phyloP scores from a whole-genome alignment of 2,113 vertebrate genomes.

The Neodontobutis hainanensis region DNA sequence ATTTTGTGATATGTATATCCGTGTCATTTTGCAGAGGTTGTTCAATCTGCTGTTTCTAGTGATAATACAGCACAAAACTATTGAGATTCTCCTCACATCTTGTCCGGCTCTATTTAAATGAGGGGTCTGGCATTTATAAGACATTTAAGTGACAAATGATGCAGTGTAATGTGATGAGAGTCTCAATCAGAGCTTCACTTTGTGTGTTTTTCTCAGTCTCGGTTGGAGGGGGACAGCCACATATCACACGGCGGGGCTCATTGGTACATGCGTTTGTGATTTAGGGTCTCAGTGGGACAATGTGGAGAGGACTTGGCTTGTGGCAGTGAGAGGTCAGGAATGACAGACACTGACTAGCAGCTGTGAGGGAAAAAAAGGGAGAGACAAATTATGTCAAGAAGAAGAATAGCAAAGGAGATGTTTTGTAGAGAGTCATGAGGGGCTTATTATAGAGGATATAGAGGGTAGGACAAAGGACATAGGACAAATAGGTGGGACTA shows the following conservation, averaged over 20 bases:
- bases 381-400: slow-evolving; percentile 19
- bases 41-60: background rate
- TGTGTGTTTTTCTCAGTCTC: slow-evolving; percentile 33
- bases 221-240: slow-evolving; percentile 28
- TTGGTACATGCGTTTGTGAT: slow-evolving; percentile 50
- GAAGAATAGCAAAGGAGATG: slow-evolving; percentile 26
- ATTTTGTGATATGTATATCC: background rate
- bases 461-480: background rate
- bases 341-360: slow-evolving; percentile 60
- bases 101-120: slow-evolving; percentile 27
- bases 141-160: slow-evolving; percentile 61
- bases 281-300: slow-evolving; percentile 62
- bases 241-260: slow-evolving; percentile 4
- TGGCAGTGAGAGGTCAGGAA: slow-evolving; percentile 59
- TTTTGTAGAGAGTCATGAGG: slow-evolving; percentile 41
- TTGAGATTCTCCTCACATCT: slow-evolving; percentile 32
- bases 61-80: background rate
- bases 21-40: background rate
- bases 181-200: slow-evolving; percentile 34
- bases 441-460: slow-evolving; percentile 37
- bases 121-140: slow-evolving; percentile 48
- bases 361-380: slow-evolving; percentile 42
- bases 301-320: slow-evolving; percentile 47
- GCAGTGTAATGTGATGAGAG: slow-evolving; percentile 29
- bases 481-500: background rate